A percentile compares a stretch with the other conserved stretches of the same genome.
These are phyloP conservation scores for Sturmia bella DNA, from an alignment of 2,888 invertebrate genomes.

Conservation along the genomic window DNA sequence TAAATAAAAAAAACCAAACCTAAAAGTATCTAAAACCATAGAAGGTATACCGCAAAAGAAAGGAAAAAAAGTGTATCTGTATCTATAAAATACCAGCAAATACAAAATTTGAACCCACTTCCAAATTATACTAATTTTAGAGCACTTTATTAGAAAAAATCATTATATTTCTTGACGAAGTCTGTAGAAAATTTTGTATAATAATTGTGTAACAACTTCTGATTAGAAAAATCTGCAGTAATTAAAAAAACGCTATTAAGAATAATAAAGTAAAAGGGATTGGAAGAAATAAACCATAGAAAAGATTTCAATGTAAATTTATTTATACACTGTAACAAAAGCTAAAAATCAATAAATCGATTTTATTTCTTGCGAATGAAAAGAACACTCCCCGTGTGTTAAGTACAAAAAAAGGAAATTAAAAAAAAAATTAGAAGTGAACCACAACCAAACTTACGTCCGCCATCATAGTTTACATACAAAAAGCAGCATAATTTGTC, in stretches of 20 bases:
- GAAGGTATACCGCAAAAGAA: conserved; percentile 31
- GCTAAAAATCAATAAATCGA: conserved; percentile 66
- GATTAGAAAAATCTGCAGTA: conserved; percentile 28
- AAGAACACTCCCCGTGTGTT: conserved; percentile 64
- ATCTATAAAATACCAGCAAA: conserved; percentile 63
- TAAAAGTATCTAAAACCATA: conserved; percentile 45
- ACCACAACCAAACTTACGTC: conserved; percentile 56
- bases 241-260: conserved; percentile 45
- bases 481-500: conserved; percentile 49
- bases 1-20: background rate
- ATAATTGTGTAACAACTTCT: conserved; percentile 65
- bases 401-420: conserved; percentile 47
- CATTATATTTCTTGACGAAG: background rate
- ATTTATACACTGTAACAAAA: conserved; percentile 21
- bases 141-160: conserved; percentile 35
- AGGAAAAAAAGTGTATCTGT: conserved; percentile 62
- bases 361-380: conserved; percentile 52
- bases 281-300: conserved; percentile 27
- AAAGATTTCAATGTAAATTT: conserved; percentile 25
- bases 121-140: conserved; percentile 20
- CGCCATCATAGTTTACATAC: conserved; percentile 67
- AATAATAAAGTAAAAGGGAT: conserved; percentile 50
- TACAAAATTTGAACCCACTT: conserved; percentile 49
- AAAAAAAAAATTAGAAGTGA: conserved; percentile 56
- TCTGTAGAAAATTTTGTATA: conserved; percentile 4